These are phyloP conservation scores for Drosophila obscura DNA, from an alignment of 1,140 invertebrate species.

Conservation along the genomic window DNA sequence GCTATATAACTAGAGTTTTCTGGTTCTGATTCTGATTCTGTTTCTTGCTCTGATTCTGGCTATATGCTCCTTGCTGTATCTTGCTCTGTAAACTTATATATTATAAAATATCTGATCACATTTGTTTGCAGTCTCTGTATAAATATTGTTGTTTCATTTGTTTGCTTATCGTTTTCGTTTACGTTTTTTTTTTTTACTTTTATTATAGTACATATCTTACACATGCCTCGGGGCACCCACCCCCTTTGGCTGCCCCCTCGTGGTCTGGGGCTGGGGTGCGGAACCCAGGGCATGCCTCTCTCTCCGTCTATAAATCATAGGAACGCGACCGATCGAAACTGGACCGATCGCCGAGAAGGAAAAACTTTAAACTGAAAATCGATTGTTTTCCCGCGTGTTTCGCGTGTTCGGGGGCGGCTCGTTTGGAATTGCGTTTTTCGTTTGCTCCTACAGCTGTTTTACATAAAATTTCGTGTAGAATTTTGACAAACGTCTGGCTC, in stretches of 20 bases:
- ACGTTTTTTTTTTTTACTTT: constrained; percentile 41
- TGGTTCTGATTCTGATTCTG: too few species aligned
- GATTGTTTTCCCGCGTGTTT: constrained; percentile 20
- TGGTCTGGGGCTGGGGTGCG: constrained; percentile 3
- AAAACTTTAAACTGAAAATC: constrained; percentile 48
- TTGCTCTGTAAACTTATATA: constrained; percentile 81
- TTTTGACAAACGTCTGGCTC: constrained; percentile 75
- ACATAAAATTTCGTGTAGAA: constrained; percentile 80
- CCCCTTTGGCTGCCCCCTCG: neutral
- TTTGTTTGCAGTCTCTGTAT: constrained; percentile 84
- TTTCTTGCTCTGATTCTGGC: constrained; percentile 14
- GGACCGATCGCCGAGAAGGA: constrained; percentile 50
- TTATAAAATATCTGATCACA: constrained; percentile 84
- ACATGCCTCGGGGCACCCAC: constrained; percentile 30
- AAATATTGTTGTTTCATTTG: constrained; percentile 79
- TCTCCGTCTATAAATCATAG: constrained; percentile 46
- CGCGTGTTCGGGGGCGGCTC: constrained; percentile 17
- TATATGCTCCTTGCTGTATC: constrained; percentile 50
- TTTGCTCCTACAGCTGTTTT: constrained; percentile 82
- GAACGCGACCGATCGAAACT: constrained; percentile 46
- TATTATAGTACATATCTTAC: constrained; percentile 72
- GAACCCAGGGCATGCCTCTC: constrained; percentile 14
- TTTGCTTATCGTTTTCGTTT: constrained; percentile 54
- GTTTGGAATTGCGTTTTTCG: constrained; percentile 83
- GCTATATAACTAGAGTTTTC: constrained; percentile 41